These are phyloP conservation scores for Priocnemis perturbator DNA, from an alignment of 2,888 invertebrate genomes.

Conservation along the genomic window DNA sequence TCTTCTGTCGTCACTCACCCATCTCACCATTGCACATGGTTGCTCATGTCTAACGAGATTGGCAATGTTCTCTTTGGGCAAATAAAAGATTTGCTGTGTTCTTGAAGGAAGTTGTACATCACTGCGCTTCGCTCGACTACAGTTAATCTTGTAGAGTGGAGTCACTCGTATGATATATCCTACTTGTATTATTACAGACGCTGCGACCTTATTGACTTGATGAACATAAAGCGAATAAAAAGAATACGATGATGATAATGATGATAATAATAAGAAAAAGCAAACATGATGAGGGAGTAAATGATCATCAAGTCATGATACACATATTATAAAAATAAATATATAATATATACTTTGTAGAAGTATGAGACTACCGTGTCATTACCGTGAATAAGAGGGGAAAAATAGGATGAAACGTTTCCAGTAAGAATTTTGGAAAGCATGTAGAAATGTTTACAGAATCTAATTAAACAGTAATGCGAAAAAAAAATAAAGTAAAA, in stretches of 20 bases:
- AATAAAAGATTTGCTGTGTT: conserved; percentile 35
- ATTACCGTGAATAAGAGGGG: conserved; percentile 55
- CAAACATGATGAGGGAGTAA: conserved; percentile 33
- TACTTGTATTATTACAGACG: conserved; percentile 44
- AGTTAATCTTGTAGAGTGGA: conserved; percentile 38
- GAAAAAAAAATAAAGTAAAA: conserved; percentile 23
- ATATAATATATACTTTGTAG: conserved; percentile 67
- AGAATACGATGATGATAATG: background rate
- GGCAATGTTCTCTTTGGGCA: conserved; percentile 28
- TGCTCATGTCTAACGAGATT: too few species aligned
- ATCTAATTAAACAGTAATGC: conserved; percentile 23
- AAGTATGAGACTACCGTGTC: conserved; percentile 60
- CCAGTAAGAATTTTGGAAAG: conserved; percentile 37
- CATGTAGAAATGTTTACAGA: conserved; percentile 36
- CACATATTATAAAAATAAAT: conserved; percentile 62
- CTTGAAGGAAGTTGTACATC: conserved; percentile 29
- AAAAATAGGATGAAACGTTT: conserved; percentile 40
- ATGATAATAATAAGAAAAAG: background rate
- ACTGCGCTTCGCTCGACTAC: conserved; percentile 33
- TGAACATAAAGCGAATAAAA: conserved; percentile 29
- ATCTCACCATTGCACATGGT: too few species aligned
- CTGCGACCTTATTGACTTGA: conserved; percentile 39
- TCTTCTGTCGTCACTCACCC: too few species aligned
- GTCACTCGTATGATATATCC: conserved; percentile 49
- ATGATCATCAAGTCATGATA: conserved; percentile 55